Percentiles rank a stretch among this genome's conserved stretches.
These are phyloP conservation scores for Sylvia atricapilla DNA, from an alignment of 2,113 vertebrate genomes.

Conservation along the genomic window DNA sequence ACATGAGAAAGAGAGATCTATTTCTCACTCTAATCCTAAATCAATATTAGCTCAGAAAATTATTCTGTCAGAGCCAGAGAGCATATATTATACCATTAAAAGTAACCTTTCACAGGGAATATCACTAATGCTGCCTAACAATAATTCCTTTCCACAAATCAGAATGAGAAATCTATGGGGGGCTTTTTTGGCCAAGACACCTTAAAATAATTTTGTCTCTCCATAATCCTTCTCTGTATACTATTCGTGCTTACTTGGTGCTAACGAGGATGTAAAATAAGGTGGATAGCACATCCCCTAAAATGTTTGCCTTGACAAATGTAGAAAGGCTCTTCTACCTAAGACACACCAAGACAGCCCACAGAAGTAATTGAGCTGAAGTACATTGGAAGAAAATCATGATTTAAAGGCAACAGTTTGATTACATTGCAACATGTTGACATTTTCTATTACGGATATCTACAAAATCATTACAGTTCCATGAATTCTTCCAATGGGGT, in stretches of 20 bases:
- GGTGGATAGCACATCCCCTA: neutral
- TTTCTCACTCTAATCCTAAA: constrained; percentile 19
- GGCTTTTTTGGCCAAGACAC: neutral
- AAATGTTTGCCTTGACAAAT: neutral
- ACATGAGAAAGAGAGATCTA: neutral
- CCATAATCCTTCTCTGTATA: neutral
- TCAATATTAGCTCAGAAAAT: neutral
- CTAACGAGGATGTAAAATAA: neutral
- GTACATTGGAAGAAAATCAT: neutral
- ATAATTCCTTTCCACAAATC: neutral
- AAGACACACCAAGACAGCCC: neutral
- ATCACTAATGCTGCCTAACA: neutral
- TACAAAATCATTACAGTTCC: neutral
- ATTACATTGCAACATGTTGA: neutral
- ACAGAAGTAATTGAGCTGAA: neutral
- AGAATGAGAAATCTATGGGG: neutral
- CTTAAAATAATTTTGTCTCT: neutral
- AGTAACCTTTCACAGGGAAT: neutral
- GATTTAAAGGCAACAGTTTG: neutral
- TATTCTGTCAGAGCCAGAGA: neutral
- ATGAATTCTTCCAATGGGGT: neutral
- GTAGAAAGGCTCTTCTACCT: neutral
- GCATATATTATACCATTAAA: neutral
- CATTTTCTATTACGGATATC: neutral
- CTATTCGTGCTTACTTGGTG: neutral